Base-by-base conservation (phyloP, 2,888 invertebrate species). In the Trachelus stipa region DNA sequence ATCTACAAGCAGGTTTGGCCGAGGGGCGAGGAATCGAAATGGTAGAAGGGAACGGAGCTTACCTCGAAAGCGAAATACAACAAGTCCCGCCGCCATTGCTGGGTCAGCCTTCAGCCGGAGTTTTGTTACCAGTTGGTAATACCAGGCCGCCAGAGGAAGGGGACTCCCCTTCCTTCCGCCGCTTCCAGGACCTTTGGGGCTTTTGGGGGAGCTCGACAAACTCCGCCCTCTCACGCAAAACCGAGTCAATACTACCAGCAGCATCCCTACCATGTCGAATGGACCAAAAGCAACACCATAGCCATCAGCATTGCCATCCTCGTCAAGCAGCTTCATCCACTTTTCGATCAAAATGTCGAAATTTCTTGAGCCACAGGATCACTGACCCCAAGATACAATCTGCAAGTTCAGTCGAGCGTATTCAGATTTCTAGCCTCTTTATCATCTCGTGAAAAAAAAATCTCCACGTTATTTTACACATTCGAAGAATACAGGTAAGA, bases 81-180 rank as follows among this genome's bases (percentile, higher is more conserved):
- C 90, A 90, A 90, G 90, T 91, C 90, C 88, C 87, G 90, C 85
- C 91, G 91, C 91, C 91, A 91, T 91, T 91, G 91, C 91, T 90
- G 88, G 87, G 81, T 88, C 88, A 88, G 87, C 88, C 88, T 88
- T 88, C 90, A 87, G 83, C 87, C 85, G 87, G 87, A 89, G 85
- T 88, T 88, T 88, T 87, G 88, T 88, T 85, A 73, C 80, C 77
- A 74, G 78, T 56, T 31, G 34, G 76, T 40, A 76, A 74, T 76
- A 69, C 30, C 75, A 69, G 79, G 76, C 74, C 40, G 77, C 56
- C 76, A n/a, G 76, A n/a, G 73, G 69, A 75, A 76, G 56, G 74
- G 81, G 76, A 35, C 35, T 35, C 35, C 35, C 35, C 35, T 35
- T 35, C 35, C 12, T 35, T 35, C 35, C 35, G 12, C 12, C 40